Evolutionary conservation across 2,888 invertebrate genomes (phyloP), one percentile per base, ranked within the genome.

Genomic region (Perithous albicinctus): DNA sequence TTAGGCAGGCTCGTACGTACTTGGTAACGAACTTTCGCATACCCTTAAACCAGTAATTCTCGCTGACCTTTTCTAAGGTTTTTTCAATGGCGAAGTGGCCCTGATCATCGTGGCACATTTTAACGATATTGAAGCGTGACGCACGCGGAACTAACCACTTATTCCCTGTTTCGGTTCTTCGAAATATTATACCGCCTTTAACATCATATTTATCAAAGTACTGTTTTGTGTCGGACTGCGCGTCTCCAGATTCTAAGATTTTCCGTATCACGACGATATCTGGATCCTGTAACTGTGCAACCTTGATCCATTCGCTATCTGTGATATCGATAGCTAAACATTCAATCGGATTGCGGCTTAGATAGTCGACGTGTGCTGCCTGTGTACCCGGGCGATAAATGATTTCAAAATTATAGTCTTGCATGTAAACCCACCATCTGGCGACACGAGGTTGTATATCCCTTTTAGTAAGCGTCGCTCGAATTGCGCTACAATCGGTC

Each of bases 21-120:
- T 91, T 88, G 61, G 90, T 87, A 0, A 92, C 88, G 51, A 91
- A 91, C n/a, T 82, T 74, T 10, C 85, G 73, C 90, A 93, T 89
- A 8, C 88, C 85, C 0, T 90, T 90, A 75, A 93, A 93, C 91
- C 91, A 93, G 80, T 91, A 93, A 32, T 86, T 79, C 56, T 87
- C 85, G 7, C 77, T 61, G n/a, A 93, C 69, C 18, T 63, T 85
- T 84, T 89, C 84, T 3, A 90, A 26, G 1, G 89, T 91, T 79
- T 90, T 91, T 5, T 90, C 88, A 3, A 87, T 18, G 1, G 87
- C 90, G 70, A 92, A 89, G 82, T 93, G 92, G 8, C 91, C 92
- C 29, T 88, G 84, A 8, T 91, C 90, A 67, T 92, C 92, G 67
- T 93, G 93, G 63, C 90, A 90, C 38, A 86, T 83, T 7, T 86